These are phyloP conservation scores for Hyperoplus immaculatus DNA, from an alignment of 2,797 vertebrate genomes.

Conservation along the genomic window DNA sequence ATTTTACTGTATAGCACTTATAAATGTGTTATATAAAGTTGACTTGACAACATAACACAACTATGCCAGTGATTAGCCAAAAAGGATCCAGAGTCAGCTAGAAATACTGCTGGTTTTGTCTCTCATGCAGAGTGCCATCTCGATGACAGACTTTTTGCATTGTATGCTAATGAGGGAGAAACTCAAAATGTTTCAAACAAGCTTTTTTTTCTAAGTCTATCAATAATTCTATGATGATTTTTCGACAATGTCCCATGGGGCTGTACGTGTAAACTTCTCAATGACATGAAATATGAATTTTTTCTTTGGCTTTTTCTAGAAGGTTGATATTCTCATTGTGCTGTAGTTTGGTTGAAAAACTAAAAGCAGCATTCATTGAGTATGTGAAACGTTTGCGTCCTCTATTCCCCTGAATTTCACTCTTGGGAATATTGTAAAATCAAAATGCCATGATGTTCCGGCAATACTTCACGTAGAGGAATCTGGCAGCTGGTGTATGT, in stretches of 20 bases:
- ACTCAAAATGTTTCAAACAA: not conserved
- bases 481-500: not conserved
- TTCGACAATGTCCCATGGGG: not conserved
- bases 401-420: not conserved
- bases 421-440: slow-evolving; percentile 1
- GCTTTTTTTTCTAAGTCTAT: not conserved
- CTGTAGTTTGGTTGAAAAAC: not conserved
- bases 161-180: not conserved
- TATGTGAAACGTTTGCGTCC: not conserved
- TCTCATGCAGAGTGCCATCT: not conserved
- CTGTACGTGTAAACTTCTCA: not conserved
- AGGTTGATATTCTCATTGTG: not conserved
- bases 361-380: not conserved
- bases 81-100: slow-evolving; percentile 28
- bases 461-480: not conserved
- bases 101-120: slow-evolving; percentile 12
- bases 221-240: not conserved
- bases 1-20: too few relatives aligned
- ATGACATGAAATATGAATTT: not conserved
- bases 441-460: not conserved
- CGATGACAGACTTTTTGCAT: not conserved
- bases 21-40: too few relatives aligned
- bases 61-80: slow-evolving; percentile 40
- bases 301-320: not conserved
- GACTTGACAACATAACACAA: slow-evolving; percentile 8